Conservation (phyloP, 2,888 invertebrate species). For the Pardosa pseudoannulata region DNA sequence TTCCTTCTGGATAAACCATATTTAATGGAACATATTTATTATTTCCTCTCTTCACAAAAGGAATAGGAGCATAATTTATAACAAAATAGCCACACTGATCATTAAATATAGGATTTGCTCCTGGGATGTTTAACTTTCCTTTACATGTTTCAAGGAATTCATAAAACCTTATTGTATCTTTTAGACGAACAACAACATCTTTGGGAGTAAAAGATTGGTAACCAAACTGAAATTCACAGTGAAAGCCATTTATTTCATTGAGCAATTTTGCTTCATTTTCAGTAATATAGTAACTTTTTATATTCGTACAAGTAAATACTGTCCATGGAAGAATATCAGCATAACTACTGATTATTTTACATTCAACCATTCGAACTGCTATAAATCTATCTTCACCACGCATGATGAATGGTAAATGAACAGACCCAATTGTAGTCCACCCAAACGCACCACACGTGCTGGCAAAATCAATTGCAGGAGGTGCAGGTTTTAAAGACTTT, state of each 20-base stretch:
- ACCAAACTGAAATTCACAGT: conserved; percentile 93
- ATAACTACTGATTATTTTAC: conserved; percentile 89
- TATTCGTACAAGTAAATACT: conserved; percentile 92
- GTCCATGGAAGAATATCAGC: conserved; percentile 91
- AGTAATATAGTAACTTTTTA: conserved; percentile 94
- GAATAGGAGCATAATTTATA: conserved; percentile 52
- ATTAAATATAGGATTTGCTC: conserved; percentile 23
- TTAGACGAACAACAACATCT: conserved; percentile 91
- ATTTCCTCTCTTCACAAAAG: conserved; percentile 57
- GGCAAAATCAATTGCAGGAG: conserved; percentile 77
- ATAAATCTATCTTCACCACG: conserved; percentile 86
- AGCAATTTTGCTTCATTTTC: conserved; percentile 91
- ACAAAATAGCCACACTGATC: conserved; percentile 67
- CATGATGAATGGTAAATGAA: conserved; percentile 88
- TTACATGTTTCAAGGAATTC: conserved; percentile 90
- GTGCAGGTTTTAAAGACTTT: conserved; percentile 20
- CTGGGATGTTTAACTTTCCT: conserved; percentile 43
- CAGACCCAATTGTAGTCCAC: conserved; percentile 89
- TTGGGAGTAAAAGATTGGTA: conserved; percentile 90
- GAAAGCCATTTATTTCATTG: conserved; percentile 94
- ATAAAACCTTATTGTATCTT: conserved; percentile 91
- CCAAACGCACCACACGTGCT: conserved; percentile 84
- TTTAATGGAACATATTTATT: conserved; percentile 71
- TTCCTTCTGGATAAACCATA: conserved; percentile 48
- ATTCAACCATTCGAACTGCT: conserved; percentile 95